A percentile compares a stretch with the other conserved stretches of the same genome.
These are phyloP conservation scores for Bembecia ichneumoniformis DNA, from an alignment of 2,888 invertebrate genomes.

Conservation along the genomic window DNA sequence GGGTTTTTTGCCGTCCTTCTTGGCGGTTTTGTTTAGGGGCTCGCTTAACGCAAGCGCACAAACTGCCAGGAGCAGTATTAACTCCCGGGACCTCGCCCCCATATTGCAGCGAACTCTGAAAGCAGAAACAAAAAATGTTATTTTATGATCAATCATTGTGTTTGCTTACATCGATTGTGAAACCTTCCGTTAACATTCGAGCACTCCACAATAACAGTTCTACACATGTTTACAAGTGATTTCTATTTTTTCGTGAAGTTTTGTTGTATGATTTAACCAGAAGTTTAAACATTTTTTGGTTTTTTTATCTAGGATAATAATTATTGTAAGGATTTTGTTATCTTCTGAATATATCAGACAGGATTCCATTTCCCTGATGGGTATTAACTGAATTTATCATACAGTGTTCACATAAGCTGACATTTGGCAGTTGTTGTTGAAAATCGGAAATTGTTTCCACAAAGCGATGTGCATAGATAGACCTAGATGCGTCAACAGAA, in stretches of 20 bases:
- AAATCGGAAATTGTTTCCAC: too few species aligned
- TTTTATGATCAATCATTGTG: conserved; percentile 10
- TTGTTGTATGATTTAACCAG: not conserved
- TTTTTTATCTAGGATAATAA: too few species aligned
- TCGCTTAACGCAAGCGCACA: conserved; percentile 54
- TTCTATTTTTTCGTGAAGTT: not conserved
- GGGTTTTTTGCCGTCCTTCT: conserved; percentile 35
- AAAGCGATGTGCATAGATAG: too few species aligned
- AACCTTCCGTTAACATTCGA: conserved; percentile 25
- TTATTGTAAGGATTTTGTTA: too few species aligned
- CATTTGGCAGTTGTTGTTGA: too few species aligned
- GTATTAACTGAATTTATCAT: too few species aligned
- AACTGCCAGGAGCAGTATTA: conserved; percentile 62
- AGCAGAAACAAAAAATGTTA: conserved; percentile 21
- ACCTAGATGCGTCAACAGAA: too few species aligned
- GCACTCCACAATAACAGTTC: conserved; percentile 24
- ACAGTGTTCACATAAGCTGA: too few species aligned
- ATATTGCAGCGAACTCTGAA: conserved; percentile 67
- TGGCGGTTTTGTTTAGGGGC: conserved; percentile 44
- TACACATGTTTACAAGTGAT: conserved; percentile 22
- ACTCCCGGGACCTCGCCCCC: conserved; percentile 66
- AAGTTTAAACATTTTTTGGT: conserved; percentile 1
- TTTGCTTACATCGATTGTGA: conserved; percentile 29
- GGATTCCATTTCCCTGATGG: too few species aligned
- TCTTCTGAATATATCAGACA: too few species aligned